Conservation (phyloP, 2,797 vertebrate species). For the Distichodus sexfasciatus region DNA sequence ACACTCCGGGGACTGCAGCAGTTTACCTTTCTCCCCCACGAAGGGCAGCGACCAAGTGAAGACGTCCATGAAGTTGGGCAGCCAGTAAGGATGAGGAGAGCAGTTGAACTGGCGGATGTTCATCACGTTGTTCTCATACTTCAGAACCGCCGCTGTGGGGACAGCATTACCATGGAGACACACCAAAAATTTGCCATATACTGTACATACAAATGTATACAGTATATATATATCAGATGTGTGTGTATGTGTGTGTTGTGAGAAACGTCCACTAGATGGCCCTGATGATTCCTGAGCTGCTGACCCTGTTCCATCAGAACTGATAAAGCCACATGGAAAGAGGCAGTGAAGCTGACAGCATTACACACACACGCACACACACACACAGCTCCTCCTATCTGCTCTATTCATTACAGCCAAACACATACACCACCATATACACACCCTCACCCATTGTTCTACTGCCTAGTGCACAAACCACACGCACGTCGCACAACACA, state of each 20-base stretch:
- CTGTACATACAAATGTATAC: background rate
- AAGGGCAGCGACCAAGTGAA: slow-evolving; percentile 91
- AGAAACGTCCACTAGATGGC: slow-evolving; percentile 69
- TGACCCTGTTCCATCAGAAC: slow-evolving; percentile 74
- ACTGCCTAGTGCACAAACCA: no score
- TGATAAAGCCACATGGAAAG: slow-evolving; percentile 72
- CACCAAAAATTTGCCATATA: background rate
- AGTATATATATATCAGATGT: no score
- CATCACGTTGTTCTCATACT: slow-evolving; percentile 92
- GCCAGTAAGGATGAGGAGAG: slow-evolving; percentile 89
- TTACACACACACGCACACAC: slow-evolving; percentile 65
- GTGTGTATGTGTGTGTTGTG: background rate
- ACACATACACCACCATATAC: background rate
- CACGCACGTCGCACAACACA: no score
- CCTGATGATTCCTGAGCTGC: slow-evolving; percentile 54
- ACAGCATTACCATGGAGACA: background rate
- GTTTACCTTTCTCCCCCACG: slow-evolving; percentile 85
- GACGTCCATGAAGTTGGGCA: slow-evolving; percentile 91
- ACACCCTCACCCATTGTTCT: background rate
- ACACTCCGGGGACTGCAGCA: no score
- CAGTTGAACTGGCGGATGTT: slow-evolving; percentile 92
- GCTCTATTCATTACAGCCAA: slow-evolving; percentile 9
- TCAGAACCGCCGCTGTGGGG: slow-evolving; percentile 83
- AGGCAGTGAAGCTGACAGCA: slow-evolving; percentile 71
- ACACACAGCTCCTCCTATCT: slow-evolving; percentile 40